Conservation (phyloP, 1,140 invertebrate species). For the Nasonia giraulti region DNA sequence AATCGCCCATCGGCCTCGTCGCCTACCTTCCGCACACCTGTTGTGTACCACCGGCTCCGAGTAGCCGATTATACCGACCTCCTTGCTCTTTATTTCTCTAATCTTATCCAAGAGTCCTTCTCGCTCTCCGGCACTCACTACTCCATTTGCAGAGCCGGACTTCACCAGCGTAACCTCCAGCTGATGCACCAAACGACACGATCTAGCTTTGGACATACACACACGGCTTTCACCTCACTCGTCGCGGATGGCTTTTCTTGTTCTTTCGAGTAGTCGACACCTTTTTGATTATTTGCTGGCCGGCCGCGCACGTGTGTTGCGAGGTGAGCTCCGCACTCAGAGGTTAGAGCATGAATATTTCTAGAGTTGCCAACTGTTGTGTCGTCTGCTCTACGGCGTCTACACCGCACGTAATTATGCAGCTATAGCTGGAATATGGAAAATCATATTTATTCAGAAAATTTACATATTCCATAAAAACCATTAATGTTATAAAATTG, state of each 20-base stretch:
- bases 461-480: too few species aligned
- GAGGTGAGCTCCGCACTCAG: background rate
- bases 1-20: constrained; percentile 62
- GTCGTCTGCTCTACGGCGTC: too few species aligned
- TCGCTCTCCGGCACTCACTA: background rate
- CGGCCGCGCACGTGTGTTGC: too few species aligned
- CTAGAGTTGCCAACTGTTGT: too few species aligned
- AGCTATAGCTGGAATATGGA: too few species aligned
- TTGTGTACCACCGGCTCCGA: background rate
- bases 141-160: constrained; percentile 1
- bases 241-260: background rate
- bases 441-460: too few species aligned
- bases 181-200: background rate
- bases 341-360: too few species aligned
- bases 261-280: background rate
- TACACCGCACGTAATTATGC: too few species aligned
- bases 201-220: too few species aligned
- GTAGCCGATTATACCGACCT: background rate
- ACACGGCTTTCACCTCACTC: background rate
- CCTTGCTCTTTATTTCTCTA: background rate
- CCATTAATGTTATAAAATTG: too few species aligned
- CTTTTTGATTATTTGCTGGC: constrained; percentile 20
- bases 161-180: background rate
- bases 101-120: background rate
- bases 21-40: background rate